Evolutionary conservation across 2,113 vertebrate species (phyloP), one percentile per base, ranked within the genome.

Genomic region (Leptobrachium ailaonicum): DNA sequence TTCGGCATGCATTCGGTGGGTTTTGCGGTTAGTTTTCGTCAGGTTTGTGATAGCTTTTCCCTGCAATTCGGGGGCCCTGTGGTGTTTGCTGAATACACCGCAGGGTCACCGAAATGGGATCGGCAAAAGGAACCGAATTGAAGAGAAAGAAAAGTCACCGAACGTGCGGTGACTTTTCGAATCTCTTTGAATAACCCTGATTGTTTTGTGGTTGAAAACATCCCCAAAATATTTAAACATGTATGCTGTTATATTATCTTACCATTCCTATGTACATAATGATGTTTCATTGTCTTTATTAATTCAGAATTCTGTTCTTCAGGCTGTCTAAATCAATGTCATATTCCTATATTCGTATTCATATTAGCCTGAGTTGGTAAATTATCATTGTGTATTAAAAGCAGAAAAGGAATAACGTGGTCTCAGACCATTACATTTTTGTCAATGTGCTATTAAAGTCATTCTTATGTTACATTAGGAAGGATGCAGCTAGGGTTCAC

Each of bases 401-500:
- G 83, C 76, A 77, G 80, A 60, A 68, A 20, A 80, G 82, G 74
- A 0, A 0, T 60, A 54, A 73, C 12, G 42, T 0, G 11, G 76
- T 84, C 68, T 86, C 73, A 66, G 84, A 66, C 85, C 85, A 88
- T 89, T 89, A 91, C 82, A 32, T 78, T 80, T 81, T 83, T 85
- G 85, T 82, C 0, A 73, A 50, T 0, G 1, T 71, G 87, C 84
- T 86, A 87, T 7, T 11, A 44, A 84, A 77, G 62, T 77, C 82
- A 79, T 83, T 75, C 5, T 2, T 54, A 4, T 64, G 0, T 0
- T 66, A 76, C 83, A 84, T 83, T 79, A 82, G 71, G 83, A 0
- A 0, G 86, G 86, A 88, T 89, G 83, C 68, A 74, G 74, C 82
- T 66, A 84, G 64, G 2, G 67, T 71, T 82, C 73, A 76, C 79